These are phyloP conservation scores for Antechinus stuartii DNA, from an alignment of 2,113 vertebrate species.

Conservation along the genomic window DNA sequence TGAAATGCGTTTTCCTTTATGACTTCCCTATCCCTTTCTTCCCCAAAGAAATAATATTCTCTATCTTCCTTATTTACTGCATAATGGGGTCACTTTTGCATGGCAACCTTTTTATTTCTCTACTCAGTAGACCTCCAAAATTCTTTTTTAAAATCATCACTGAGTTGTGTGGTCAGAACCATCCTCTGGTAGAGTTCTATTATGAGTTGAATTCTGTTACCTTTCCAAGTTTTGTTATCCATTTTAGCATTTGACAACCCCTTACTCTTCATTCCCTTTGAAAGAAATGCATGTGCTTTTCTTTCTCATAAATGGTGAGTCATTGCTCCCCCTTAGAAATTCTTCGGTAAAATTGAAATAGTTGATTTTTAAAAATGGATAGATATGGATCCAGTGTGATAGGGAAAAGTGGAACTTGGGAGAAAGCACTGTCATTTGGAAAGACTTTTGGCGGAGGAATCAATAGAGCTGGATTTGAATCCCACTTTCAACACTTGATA, in stretches of 20 bases:
- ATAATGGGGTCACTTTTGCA: neutral
- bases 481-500: neutral
- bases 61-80: neutral
- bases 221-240: neutral
- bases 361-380: neutral
- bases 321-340: neutral
- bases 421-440: neutral
- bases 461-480: neutral
- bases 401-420: neutral
- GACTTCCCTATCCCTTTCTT: neutral
- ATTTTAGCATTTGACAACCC: neutral
- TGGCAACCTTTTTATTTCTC: neutral
- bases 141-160: neutral
- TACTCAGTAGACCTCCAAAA: neutral
- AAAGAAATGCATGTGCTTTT: neutral
- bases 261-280: neutral
- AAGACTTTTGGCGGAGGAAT: neutral
- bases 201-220: neutral
- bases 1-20: neutral
- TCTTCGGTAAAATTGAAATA: neutral
- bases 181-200: neutral
- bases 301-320: neutral
- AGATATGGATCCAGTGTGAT: neutral
- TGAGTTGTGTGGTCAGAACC: neutral
- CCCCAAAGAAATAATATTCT: neutral